Evolutionary conservation across 2,113 vertebrate species (phyloP).

Genomic region (Addax nasomaculatus): DNA sequence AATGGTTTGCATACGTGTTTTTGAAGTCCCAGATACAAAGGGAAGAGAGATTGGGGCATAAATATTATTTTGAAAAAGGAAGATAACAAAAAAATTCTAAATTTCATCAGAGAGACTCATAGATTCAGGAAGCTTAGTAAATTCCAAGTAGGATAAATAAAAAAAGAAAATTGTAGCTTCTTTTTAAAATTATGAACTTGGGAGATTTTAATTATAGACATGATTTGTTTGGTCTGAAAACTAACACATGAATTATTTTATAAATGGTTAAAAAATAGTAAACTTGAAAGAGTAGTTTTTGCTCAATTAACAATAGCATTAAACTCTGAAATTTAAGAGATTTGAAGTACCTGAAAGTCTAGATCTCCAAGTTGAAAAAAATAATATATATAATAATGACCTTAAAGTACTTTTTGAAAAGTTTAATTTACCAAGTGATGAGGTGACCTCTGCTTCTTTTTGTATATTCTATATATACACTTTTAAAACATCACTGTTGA

Average conservation of each 20-base stretch:
- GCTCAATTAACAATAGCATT: neutral
- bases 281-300: neutral
- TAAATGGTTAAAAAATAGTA: neutral
- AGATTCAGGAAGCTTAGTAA: neutral
- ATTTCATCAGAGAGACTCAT: neutral
- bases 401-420: neutral
- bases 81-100: neutral
- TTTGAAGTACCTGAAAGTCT: neutral
- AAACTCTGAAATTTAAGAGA: neutral
- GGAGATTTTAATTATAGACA: neutral
- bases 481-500: neutral
- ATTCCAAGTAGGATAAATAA: neutral
- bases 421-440: neutral
- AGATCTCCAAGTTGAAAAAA: neutral
- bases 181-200: neutral
- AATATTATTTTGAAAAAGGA: neutral
- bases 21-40: neutral
- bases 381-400: neutral
- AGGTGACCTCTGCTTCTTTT: neutral
- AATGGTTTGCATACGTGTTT: neutral
- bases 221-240: neutral
- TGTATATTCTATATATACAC: neutral
- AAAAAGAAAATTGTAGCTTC: neutral
- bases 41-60: fast-evolving
- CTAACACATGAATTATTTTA: neutral